These are phyloP conservation scores for Delphinapterus leucas DNA, from an alignment of 2,113 vertebrate genomes.

Conservation along the genomic window DNA sequence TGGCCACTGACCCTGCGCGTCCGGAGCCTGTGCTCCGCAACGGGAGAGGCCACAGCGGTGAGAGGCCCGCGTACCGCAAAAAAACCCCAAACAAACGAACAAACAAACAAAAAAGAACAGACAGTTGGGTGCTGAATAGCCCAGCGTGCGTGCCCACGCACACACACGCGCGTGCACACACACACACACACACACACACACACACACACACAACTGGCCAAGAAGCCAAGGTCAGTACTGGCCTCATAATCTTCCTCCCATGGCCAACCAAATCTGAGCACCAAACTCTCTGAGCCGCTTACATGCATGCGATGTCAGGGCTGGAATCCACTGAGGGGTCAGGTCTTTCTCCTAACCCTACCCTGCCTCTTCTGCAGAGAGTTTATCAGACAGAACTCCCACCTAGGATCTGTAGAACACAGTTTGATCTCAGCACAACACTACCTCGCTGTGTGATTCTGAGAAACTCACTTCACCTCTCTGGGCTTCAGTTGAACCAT, in stretches of 20 bases:
- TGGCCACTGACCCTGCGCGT: no score
- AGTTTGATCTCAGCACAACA: neutral
- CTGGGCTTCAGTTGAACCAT: neutral
- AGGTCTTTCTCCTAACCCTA: neutral
- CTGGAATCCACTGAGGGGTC: neutral
- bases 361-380: no score
- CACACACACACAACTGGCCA: neutral
- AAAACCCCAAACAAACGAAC: no score
- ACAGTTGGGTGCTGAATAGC: neutral
- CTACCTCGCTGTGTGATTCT: neutral
- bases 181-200: no score
- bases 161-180: neutral
- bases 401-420: no score
- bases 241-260: neutral
- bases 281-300: neutral
- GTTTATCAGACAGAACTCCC: neutral
- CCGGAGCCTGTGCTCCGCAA: no score
- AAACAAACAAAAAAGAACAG: neutral
- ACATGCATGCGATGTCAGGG: fast-evolving
- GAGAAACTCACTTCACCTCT: neutral
- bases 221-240: neutral
- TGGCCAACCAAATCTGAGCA: neutral
- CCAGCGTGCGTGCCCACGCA: fast-evolving
- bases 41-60: no score
- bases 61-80: no score